phyloP scores from a whole-genome alignment of 2,113 vertebrate species.

The Aegithalos caudatus region DNA sequence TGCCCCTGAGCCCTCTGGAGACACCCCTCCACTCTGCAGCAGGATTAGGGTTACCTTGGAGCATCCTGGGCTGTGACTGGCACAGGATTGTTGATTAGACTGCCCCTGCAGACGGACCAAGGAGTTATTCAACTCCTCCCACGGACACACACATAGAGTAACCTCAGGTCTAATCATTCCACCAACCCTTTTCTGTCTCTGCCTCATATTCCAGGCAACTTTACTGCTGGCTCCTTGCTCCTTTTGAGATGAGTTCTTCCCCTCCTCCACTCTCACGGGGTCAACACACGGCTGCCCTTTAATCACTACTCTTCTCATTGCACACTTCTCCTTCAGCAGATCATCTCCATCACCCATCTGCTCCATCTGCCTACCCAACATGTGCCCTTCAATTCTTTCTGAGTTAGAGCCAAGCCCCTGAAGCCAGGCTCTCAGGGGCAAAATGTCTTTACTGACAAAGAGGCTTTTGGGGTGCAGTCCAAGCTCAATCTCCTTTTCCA shows the following conservation, averaged over 20 bases:
- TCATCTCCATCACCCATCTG: background rate
- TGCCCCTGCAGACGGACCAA: background rate
- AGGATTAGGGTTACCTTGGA: background rate
- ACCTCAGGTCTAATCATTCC: background rate
- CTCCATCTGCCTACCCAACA: conserved; percentile 14
- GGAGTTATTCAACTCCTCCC: background rate
- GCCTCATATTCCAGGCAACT: background rate
- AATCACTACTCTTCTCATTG: background rate
- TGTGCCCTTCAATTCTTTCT: conserved; percentile 1
- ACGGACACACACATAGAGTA: background rate
- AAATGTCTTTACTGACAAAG: background rate
- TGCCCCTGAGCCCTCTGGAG: background rate
- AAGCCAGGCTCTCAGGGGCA: background rate
- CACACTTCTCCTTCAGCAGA: background rate
- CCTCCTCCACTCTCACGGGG: background rate
- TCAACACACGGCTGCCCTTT: background rate
- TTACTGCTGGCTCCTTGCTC: background rate
- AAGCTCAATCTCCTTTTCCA: background rate
- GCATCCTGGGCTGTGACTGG: background rate
- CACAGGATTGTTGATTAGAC: background rate
- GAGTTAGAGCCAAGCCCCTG: background rate
- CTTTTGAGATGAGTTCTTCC: background rate
- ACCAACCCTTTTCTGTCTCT: background rate
- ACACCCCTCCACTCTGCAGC: fast-evolving
- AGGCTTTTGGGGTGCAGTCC: background rate